Evolutionary conservation across 2,797 vertebrate genomes (phyloP), one percentile per base, ranked within the genome.

Genomic region (Anisognathus igniventris): DNA sequence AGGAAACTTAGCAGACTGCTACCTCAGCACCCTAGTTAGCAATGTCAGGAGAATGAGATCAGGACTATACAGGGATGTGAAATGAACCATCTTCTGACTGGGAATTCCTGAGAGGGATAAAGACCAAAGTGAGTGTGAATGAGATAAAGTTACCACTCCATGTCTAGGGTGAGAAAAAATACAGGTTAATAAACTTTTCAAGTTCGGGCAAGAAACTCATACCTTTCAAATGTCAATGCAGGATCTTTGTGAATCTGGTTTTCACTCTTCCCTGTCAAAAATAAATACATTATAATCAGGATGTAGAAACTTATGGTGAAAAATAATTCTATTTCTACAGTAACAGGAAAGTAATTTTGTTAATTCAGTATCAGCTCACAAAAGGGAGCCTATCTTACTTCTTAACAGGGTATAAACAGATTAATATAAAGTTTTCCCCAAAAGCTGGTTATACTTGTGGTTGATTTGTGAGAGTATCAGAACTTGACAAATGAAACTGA

Each of bases 221-320:
- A 92, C 81, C 80, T 95, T 79, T 67, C 19, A 93, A 92, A 56
- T 14, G 39, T 33, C 87, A 92, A 0, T 50, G 44, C 40, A 65
- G 91, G 60, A 57, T 50, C 61, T 95, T 74, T 89, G 54, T 45
- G 24, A 92, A 92, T 87, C 56, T 65, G 92, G n/a, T 76, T 94
- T 85, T 96, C 87, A 94, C 53, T 92, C 35, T 72, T 74, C 33
- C 82, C 95, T 96, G 94, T 23, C 91, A 93, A 93, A 92, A 95
- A 92, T 27, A 95, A 96, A 91, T 42, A 74, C 18, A 67, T 74
- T 71, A 61, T 24, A 53, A 84, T 81, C 48, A 92, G 79, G 14
- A 78, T 45, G 54, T 14, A 66, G 50, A 83, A 91, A 66, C 20
- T 31, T 67, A 75, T 0, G 1, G 27, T 27, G 27, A 27, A 74